Evolutionary conservation across 2,797 vertebrate species (phyloP).

Genomic region (Spinus pinus): DNA sequence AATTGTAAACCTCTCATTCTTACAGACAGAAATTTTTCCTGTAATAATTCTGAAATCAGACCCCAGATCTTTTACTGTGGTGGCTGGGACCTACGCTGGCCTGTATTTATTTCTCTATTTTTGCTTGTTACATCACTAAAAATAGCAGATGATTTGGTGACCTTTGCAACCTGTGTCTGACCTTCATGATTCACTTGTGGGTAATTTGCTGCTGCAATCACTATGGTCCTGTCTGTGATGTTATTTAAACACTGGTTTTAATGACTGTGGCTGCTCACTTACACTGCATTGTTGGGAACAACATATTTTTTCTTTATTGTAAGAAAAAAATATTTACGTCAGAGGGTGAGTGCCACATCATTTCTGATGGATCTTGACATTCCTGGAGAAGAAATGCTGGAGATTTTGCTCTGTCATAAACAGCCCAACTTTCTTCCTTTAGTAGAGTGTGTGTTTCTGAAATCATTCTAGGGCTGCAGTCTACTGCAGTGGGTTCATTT

Average conservation of each 20-base stretch:
- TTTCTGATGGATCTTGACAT: not conserved
- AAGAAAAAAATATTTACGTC: not conserved
- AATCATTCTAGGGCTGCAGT: not conserved
- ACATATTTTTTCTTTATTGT: constrained; percentile 2
- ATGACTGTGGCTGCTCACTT: not conserved
- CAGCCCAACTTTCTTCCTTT: not conserved
- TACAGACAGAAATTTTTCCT: constrained; percentile 16
- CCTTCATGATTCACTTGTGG: constrained; percentile 65
- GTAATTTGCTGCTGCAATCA: constrained; percentile 65
- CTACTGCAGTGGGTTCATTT: not conserved
- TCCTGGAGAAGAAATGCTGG: not conserved
- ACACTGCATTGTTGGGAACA: not conserved
- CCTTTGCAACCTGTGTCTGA: constrained; percentile 55
- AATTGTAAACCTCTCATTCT: constrained; percentile 50
- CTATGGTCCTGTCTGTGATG: constrained; percentile 32
- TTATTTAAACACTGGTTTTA: constrained; percentile 56
- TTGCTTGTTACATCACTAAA: constrained; percentile 1
- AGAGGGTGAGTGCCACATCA: not conserved
- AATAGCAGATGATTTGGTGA: constrained; percentile 37
- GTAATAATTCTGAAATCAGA: not conserved
- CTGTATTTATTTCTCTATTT: constrained; percentile 8
- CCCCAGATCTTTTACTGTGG: not conserved
- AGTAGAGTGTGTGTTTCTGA: not conserved
- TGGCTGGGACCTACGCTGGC: not conserved
- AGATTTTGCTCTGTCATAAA: not conserved